Conservation (phyloP, 2,113 vertebrate species). For the Phrynocephalus versicolor region DNA sequence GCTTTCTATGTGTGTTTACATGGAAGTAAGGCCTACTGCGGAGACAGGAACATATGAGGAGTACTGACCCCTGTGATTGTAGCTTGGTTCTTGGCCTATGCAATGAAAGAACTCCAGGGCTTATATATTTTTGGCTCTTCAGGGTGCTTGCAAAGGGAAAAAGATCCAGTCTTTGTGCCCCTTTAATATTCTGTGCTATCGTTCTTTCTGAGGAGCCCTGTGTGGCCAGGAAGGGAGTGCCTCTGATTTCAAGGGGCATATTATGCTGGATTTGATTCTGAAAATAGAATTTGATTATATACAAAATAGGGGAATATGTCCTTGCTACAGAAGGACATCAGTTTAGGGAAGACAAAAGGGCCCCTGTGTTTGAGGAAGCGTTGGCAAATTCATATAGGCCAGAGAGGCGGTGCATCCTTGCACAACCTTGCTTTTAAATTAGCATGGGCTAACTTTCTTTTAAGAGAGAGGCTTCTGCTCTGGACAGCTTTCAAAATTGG, state of each 20-base stretch:
- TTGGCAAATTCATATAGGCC: too few species aligned
- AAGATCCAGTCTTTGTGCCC: not conserved
- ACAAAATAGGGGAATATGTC: not conserved
- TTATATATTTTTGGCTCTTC: too few species aligned
- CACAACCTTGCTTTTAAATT: too few species aligned
- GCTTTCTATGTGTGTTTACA: not conserved
- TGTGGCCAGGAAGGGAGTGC: not conserved
- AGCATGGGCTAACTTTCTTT: too few species aligned
- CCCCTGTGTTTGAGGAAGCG: too few species aligned
- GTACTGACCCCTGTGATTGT: too few species aligned
- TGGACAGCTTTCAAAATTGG: not conserved
- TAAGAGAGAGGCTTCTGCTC: not conserved
- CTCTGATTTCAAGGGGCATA: not conserved
- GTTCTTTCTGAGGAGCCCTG: not conserved
- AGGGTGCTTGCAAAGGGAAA: too few species aligned
- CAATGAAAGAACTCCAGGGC: too few species aligned
- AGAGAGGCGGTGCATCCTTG: too few species aligned
- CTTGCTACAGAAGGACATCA: not conserved
- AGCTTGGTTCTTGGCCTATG: too few species aligned
- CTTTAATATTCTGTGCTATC: not conserved
- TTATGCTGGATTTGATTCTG: not conserved
- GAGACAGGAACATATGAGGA: too few species aligned
- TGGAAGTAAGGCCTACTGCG: not conserved
- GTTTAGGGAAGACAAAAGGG: too few species aligned
- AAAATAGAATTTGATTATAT: not conserved